phyloP scores from a whole-genome alignment of 2,888 invertebrate species.

The Rapana venosa region DNA sequence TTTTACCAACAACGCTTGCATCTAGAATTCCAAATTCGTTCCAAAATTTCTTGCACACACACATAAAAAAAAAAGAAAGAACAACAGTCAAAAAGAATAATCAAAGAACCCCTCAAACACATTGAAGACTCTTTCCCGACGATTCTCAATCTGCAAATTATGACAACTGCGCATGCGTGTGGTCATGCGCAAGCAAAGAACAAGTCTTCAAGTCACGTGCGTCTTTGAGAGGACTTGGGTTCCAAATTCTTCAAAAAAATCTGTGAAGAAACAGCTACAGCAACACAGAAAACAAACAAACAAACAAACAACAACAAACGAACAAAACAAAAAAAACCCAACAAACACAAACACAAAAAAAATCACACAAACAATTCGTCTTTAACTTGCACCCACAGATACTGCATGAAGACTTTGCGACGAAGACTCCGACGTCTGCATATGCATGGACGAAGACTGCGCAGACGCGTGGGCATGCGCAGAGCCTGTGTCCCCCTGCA shows the following conservation, averaged over 20 bases:
- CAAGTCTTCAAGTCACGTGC: too few relatives aligned
- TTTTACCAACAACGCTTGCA: too few relatives aligned
- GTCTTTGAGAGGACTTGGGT: too few relatives aligned
- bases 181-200: too few relatives aligned
- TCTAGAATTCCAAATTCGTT: too few relatives aligned
- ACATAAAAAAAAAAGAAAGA: too few relatives aligned
- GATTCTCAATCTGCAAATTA: too few relatives aligned
- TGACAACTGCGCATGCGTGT: too few relatives aligned
- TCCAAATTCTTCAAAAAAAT: not conserved
- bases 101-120: too few relatives aligned
- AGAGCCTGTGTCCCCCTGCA: not conserved
- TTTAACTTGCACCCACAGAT: conserved; percentile 47
- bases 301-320: not conserved
- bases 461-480: conserved; percentile 30
- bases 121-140: too few relatives aligned
- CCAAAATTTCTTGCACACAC: too few relatives aligned
- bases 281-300: not conserved
- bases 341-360: not conserved
- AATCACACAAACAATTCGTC: not conserved
- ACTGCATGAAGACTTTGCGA: conserved; percentile 40
- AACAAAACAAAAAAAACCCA: not conserved
- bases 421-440: conserved; percentile 30
- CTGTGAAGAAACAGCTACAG: not conserved
- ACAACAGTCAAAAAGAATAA: too few relatives aligned
- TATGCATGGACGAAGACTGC: conserved; percentile 3